Percentiles rank a stretch among this genome's conserved stretches.
phyloP scores from a whole-genome alignment of 1,140 invertebrate genomes.

The Littorina saxatilis region DNA sequence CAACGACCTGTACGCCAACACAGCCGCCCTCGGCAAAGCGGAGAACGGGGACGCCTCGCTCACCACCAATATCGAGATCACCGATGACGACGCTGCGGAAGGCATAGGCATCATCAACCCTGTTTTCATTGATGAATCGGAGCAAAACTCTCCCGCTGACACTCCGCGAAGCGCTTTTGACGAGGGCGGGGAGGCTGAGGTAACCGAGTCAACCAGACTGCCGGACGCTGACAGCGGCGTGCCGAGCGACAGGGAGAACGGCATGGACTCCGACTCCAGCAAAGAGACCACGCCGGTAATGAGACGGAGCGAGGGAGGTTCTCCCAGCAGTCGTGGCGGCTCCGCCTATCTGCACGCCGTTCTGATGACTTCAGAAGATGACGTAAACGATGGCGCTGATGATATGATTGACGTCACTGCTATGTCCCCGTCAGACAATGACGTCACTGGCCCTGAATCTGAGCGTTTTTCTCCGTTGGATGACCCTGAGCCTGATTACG shows the following conservation, averaged over 20 bases:
- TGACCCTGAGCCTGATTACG: no score
- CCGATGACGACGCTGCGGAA: background rate
- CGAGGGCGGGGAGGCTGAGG: background rate
- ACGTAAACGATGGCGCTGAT: background rate
- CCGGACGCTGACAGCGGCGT: conserved; percentile 33
- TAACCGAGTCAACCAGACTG: background rate
- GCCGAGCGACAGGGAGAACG: conserved; percentile 34
- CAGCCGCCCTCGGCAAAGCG: background rate
- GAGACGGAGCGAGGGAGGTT: background rate
- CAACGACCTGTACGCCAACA: background rate
- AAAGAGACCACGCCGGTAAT: background rate
- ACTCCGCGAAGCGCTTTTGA: no score
- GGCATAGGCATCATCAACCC: background rate
- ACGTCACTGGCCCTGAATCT: background rate
- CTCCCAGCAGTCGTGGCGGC: background rate
- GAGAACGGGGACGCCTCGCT: background rate
- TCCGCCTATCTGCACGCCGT: conserved; percentile 20
- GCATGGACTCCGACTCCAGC: background rate
- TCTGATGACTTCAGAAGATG: background rate
- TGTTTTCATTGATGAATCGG: no score
- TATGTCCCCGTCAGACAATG: background rate
- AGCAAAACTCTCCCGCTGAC: background rate
- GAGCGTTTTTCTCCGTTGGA: background rate
- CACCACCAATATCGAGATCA: background rate
- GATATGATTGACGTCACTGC: conserved; percentile 23